Evolutionary conservation across 1,140 invertebrate genomes (phyloP).

Genomic region (Calycopis cecrops): DNA sequence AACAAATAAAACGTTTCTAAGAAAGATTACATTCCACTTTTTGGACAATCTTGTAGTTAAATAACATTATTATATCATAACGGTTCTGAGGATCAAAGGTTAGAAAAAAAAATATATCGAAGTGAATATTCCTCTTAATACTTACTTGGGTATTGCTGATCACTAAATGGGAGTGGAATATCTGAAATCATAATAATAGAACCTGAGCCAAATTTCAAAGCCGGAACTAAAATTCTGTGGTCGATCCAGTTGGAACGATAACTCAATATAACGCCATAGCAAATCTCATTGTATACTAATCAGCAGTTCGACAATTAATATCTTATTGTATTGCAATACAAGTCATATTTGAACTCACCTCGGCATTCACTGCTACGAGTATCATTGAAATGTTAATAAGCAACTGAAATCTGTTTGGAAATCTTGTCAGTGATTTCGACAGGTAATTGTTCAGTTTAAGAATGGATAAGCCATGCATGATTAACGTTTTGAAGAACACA

Average conservation of each 20-base stretch:
- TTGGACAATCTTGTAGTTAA: no score
- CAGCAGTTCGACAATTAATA: not conserved
- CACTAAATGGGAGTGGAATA: no score
- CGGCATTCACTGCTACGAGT: not conserved
- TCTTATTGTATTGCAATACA: not conserved
- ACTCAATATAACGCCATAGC: slow-evolving; percentile 4
- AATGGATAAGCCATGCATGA: slow-evolving; percentile 19
- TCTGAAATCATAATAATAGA: no score
- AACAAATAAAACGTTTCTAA: no score
- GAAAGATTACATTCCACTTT: no score
- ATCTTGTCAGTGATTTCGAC: slow-evolving; percentile 21
- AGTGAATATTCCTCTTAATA: no score
- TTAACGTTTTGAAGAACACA: not conserved
- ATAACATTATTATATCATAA: no score
- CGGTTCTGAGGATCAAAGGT: no score
- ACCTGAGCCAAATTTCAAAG: not conserved
- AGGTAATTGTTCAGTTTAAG: slow-evolving; percentile 24
- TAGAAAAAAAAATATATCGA: no score
- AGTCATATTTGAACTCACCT: not conserved
- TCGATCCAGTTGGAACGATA: not conserved
- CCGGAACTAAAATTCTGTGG: slow-evolving; percentile 6
- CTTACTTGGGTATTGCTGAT: no score
- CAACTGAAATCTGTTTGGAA: slow-evolving; percentile 29
- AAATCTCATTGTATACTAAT: slow-evolving; percentile 6
- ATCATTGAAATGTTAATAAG: slow-evolving; percentile 33